Base-by-base conservation (phyloP, 2,888 invertebrate species). In the Sphaerophoria rueppellii region DNA sequence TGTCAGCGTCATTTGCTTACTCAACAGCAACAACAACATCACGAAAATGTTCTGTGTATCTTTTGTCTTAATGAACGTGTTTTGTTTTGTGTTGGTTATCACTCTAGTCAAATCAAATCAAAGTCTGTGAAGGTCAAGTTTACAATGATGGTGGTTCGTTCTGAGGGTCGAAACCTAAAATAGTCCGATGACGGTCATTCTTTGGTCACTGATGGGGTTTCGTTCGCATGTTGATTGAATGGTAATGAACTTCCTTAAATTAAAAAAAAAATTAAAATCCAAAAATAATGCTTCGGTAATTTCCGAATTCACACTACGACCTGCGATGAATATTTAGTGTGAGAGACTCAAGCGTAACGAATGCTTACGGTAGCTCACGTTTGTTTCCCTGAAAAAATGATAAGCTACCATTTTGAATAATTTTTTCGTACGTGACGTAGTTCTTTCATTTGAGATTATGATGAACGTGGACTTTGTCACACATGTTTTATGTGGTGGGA, bases 241-340 rank as follows among this genome's bases (percentile, higher is more conserved):
- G 58, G 55, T 75, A 65, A 76, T 76, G 75, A 76, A 81, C 70
- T 72, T 72, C 72, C 72, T 72, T 76, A 60, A 81, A 65, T 65
- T 71, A n/a, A 60, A 54, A 54, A 71, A 14, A 58, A 52, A 9
- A 9, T 24, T 0, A 58, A 2, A 37, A 37, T 1, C 32, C 2
- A 52, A 58, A 16, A 16, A 69, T 24, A 70, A 40, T 37, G 34
- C 34, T 70, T 57, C 70, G 46, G 70, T 57, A 70, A 35, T 57
- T 57, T 48, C 55, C 70, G 57, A 70, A 63, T 50, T 35, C 14
- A 63, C 35, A 16, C 24, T 24, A 50, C 46, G 48, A 63, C 46
- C 16, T 63, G 60, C 54, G 72, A 11, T 65, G 65, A 35, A 37
- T 60, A 58, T 48, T 12, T 52, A 80, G 75, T 75, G 61, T 24